phyloP scores from a whole-genome alignment of 2,113 vertebrate species.

The Salvator merianae region DNA sequence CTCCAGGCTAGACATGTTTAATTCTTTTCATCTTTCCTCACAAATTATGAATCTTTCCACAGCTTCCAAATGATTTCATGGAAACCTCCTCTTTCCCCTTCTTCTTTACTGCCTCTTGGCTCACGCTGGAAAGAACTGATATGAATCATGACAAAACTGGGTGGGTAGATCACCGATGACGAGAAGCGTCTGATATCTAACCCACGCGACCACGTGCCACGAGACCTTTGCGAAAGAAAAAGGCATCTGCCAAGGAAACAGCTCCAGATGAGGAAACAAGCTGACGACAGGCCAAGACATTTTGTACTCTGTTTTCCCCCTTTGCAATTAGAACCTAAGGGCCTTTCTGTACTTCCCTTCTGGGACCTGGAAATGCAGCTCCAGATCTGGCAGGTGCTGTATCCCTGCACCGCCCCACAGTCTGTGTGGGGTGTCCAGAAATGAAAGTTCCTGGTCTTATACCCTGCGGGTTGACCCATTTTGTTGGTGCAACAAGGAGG shows the following conservation, averaged over 20 bases:
- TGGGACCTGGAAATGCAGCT: too few species aligned
- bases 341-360: too few species aligned
- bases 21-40: conserved; percentile 26
- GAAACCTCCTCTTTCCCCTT: background rate
- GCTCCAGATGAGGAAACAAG: too few species aligned
- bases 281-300: too few species aligned
- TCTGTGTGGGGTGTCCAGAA: too few species aligned
- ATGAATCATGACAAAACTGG: background rate
- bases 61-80: background rate
- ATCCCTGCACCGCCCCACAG: too few species aligned
- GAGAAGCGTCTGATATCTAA: background rate
- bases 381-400: too few species aligned
- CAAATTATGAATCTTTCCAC: background rate
- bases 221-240: background rate
- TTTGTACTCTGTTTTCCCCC: too few species aligned
- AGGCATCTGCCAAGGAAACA: background rate
- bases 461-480: too few species aligned
- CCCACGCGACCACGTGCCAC: background rate
- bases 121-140: background rate
- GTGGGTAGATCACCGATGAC: background rate
- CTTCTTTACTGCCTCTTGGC: background rate
- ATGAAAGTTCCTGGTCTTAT: too few species aligned
- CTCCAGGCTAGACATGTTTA: conserved; percentile 14
- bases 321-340: too few species aligned
- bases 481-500: too few species aligned